Conservation (phyloP, 2,797 vertebrate species). For the Cercopithecus neglectus region DNA sequence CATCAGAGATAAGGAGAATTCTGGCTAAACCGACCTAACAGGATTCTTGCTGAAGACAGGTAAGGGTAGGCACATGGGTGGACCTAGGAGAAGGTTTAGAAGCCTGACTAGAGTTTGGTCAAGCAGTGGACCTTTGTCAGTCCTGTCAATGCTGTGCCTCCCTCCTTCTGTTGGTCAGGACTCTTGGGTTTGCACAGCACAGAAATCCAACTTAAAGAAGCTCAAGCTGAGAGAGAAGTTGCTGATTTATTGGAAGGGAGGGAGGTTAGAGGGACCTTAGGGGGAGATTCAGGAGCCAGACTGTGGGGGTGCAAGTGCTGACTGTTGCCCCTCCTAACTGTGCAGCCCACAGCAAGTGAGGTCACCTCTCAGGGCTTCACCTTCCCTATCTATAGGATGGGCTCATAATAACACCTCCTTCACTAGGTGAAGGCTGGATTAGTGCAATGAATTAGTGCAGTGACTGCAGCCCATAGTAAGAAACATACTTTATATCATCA, state of each 20-base stretch:
- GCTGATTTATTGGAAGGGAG: not conserved
- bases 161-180: not conserved
- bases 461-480: not conserved
- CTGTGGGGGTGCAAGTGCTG: not conserved
- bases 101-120: not conserved
- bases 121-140: not conserved
- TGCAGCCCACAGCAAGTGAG: not conserved
- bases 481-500: not conserved
- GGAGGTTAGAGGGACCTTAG: too few relatives aligned
- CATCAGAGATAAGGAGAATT: not conserved
- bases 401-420: not conserved
- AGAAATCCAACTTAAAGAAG: conserved; percentile 11
- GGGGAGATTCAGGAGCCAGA: not conserved
- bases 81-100: not conserved
- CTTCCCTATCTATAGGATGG: not conserved
- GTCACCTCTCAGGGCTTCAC: not conserved
- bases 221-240: not conserved
- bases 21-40: not conserved
- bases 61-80: not conserved
- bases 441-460: not conserved
- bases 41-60: not conserved
- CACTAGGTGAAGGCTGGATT: not conserved
- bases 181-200: not conserved
- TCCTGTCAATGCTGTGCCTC: not conserved
- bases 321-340: not conserved